Conservation (phyloP, 2,888 invertebrate genomes). For the Lypha dubia region DNA sequence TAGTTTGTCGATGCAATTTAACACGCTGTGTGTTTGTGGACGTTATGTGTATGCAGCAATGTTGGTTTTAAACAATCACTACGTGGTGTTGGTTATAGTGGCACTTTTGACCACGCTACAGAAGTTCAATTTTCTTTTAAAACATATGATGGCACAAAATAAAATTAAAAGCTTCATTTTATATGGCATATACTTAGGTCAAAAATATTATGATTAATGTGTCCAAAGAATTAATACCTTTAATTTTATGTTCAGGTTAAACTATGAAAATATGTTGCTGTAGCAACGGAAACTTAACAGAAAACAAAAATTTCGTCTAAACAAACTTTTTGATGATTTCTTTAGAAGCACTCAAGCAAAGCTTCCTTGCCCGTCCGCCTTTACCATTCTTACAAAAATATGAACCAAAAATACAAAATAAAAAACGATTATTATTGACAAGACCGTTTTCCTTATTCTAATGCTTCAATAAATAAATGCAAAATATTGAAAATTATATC, state of each 20-base stretch:
- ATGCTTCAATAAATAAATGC: conserved; percentile 28
- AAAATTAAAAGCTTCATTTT: too few relatives aligned
- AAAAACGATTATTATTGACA: conserved; percentile 27
- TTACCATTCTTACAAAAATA: neutral
- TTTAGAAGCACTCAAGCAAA: conserved; percentile 40
- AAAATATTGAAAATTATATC: neutral
- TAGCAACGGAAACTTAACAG: conserved; percentile 53
- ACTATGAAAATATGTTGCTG: conserved; percentile 27
- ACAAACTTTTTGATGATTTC: conserved; percentile 44
- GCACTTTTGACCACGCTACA: too few relatives aligned
- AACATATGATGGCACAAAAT: too few relatives aligned
- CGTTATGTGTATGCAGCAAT: too few relatives aligned
- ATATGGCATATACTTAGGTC: too few relatives aligned
- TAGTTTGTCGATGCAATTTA: too few relatives aligned
- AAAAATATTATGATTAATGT: neutral
- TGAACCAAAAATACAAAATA: conserved; percentile 23
- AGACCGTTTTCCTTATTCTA: conserved; percentile 31
- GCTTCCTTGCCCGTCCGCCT: neutral
- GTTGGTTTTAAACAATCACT: too few relatives aligned
- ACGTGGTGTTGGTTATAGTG: too few relatives aligned
- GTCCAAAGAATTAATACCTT: conserved; percentile 14
- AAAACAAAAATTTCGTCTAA: conserved; percentile 18
- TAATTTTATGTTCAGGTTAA: neutral
- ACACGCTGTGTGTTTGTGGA: too few relatives aligned
- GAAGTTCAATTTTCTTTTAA: too few relatives aligned